Evolutionary conservation across 2,888 invertebrate genomes (phyloP), one percentile per base, ranked within the genome.

Genomic region (Parnassius smintheus): DNA sequence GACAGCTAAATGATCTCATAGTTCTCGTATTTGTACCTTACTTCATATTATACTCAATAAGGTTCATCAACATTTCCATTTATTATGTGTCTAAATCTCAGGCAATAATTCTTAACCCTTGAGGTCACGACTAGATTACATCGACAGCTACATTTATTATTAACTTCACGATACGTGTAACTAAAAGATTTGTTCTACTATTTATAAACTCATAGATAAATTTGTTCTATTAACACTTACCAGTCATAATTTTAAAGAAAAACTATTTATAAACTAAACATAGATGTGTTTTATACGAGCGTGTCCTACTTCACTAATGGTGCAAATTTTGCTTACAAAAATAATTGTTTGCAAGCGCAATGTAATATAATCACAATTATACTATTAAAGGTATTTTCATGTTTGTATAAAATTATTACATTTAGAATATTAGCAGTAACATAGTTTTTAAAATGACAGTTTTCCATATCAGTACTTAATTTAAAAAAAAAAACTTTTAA

Each of bases 41-140:
- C 9, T 13, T 49, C 13, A 9, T 1, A 13, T 49, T 49, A 1
- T 49, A 13, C 2, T 49, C 13, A 18, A 13, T 13, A 49, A 49
- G 4, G 88, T 87, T 88, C 88, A 83, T 82, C 77, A 84, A 83
- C 85, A 78, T 74, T 64, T 72, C 75, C 81, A 81, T 83, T 82
- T 80, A 49, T 11, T 49, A 77, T 77, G 77, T 76, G 74, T 81
- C 67, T 72, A 56, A 35, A 52, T 60, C 44, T 75, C 68, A 68
- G 66, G 58, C 67, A 79, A 80, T 78, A 77, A 78, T 74, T 69
- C 74, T 77, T 81, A 81, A 77, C 76, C 80, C 74, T 71, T 71
- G 10, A 73, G 70, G 72, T 73, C 70, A 70, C 66, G 67, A 70
- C 65, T 70, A 70, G 69, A 70, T 72, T 68, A 69, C 64, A 68